Evolutionary conservation across 2,888 invertebrate genomes (phyloP), one percentile per base, ranked within the genome.

Genomic region (Metalampra italica): DNA sequence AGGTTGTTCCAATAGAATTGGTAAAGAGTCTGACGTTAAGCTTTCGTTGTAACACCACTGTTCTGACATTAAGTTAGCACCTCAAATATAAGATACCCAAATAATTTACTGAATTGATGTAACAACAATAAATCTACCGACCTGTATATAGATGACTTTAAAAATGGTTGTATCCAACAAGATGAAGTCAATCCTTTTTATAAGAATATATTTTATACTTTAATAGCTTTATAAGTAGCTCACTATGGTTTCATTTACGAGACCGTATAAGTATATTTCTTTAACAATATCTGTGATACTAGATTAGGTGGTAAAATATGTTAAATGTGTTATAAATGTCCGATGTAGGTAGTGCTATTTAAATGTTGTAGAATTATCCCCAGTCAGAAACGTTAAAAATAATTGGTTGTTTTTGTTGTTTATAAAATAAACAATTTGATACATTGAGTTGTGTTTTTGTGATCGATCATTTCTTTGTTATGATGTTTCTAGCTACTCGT

Each of bases 381-480:
- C 64, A 78, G 77, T 81, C 77, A 80, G 60, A 73, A 68, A 68
- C 75, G 78, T 83, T 84, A 79, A 71, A 69, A 73, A 40, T 32
- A 40, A 65, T 79, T 82, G 78, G 83, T 77, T 78, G 65, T 76
- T 67, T 68, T 68, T 70, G 58, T 79, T 86, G 86, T 86, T 86
- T 86, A 86, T 84, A 45, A 78, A 86, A 86, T 86, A 86, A 85
- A 86, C 83, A 81, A 73, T 70, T 66, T 68, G 66, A 47, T 56
- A 66, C 60, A 40, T n/a, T 53, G 50, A 40, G 36, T 40, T 51
- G 54, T 57, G 13, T 42, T 36, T 44, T 40, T 38, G 22, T 56
- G 49, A 29, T 36, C 14, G 30, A 15, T 7, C 32, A 3, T 32
- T 32, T 9, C 11, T 32, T 22, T 22, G 22, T 22, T 22, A 2